phyloP scores from a whole-genome alignment of 1,140 invertebrate species.

The Heliothis subflexa region DNA sequence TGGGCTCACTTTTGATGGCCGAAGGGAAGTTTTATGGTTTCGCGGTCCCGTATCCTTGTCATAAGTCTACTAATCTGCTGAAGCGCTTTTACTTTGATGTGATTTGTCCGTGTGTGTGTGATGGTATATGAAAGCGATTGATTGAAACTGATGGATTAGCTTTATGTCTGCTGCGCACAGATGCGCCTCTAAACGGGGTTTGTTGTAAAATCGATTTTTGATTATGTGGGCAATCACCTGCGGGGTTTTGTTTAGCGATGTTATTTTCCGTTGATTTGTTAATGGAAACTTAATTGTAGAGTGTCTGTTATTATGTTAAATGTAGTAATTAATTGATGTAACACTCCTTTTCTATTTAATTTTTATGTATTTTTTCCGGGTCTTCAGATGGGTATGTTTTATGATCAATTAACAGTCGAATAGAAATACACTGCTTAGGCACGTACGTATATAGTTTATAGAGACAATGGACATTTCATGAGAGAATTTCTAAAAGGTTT shows the following conservation, averaged over 20 bases:
- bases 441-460: too few relatives aligned
- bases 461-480: too few relatives aligned
- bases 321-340: neutral
- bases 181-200: constrained; percentile 25
- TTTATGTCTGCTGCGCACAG: constrained; percentile 21
- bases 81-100: constrained; percentile 61
- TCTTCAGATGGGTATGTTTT: too few relatives aligned
- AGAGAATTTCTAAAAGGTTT: too few relatives aligned
- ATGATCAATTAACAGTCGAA: too few relatives aligned
- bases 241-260: neutral
- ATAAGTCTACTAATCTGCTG: constrained; percentile 47
- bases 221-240: constrained; percentile 35
- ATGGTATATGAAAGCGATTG: constrained; percentile 44
- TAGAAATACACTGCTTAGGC: too few relatives aligned
- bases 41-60: constrained; percentile 60
- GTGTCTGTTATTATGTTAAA: neutral
- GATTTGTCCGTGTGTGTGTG: constrained; percentile 39
- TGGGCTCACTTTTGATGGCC: constrained; percentile 74
- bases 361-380: too few relatives aligned
- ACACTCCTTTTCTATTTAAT: too few relatives aligned
- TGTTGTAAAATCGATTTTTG: constrained; percentile 32
- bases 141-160: constrained; percentile 55
- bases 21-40: constrained; percentile 77
- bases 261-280: neutral
- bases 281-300: neutral